Base-by-base conservation (phyloP, 2,888 invertebrate genomes). In the Drosophila anceps region DNA sequence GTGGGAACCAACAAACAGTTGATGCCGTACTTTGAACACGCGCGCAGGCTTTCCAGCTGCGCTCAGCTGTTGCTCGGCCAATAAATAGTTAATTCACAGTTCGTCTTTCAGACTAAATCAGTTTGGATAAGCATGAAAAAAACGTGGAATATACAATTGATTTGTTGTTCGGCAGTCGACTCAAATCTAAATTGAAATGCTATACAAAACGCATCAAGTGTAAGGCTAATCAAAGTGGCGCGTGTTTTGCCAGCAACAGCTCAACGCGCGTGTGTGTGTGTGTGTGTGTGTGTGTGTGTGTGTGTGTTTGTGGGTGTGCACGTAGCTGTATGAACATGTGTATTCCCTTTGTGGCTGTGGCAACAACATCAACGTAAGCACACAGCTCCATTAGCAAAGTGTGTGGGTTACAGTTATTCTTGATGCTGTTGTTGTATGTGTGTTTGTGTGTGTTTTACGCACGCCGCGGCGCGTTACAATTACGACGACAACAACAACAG, bases 351-450 rank as follows among this genome's bases (percentile, higher is more conserved):
- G 80, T 62, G 77, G 48, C 67, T 62, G 64, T 62, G 64, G 64
- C 62, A 79, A 65, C 73, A 82, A 72, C 73, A 75, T 69, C 73
- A 79, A 76, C 54, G 54, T 79, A 79, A 79, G 72, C 79, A 70
- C 79, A 76, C 64, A 53, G 79, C 82, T 70, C 82, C 74, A 86
- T 84, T 86, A 82, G 78, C 73, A 76, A 77, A 77, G 69, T 54
- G 69, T 57, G 73, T 63, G 29, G 58, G 41, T 24, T 58, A 54
- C 31, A 20, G 55, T 43, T 31, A 43, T 57, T 29, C 18, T 39
- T 57, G 51, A 48, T 54, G 63, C 43, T 44, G 31, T 53, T 62
- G 33, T 44, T 69, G 51, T 20, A n/a, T 61, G 64, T 71, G 51
- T 18, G 48, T n/a, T 27, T 73, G 62, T 71, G 69, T 66, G 65